Evolutionary conservation across 1,140 invertebrate species (phyloP), one percentile per base, ranked within the genome.

Genomic region (Acyrthosiphon pisum): DNA sequence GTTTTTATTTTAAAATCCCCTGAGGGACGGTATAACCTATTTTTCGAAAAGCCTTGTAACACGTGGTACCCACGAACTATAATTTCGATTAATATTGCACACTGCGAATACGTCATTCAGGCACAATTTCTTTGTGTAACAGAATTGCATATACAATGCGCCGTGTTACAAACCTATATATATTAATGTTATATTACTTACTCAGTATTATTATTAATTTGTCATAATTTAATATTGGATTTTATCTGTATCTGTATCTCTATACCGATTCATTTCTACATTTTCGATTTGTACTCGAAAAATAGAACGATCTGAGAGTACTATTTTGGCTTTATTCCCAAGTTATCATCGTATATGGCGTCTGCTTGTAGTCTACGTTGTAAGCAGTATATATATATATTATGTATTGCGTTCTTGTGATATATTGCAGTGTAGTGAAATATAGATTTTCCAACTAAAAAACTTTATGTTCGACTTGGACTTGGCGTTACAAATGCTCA

Each of bases 261-360:
- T 76, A 14, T n/a, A 18, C 14, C 6, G 4, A 0, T n/a, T 76
- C 30, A 2, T 20, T 76, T 18, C 14, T 35, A n/a, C 30, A n/a
- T 76, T 76, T 76, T n/a, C 30, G 14, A n/a, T 76, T 76, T n/a
- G n/a, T 20, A n/a, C 30, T n/a, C 14, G n/a, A 76, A n/a, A 76
- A 76, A 76, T 76, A 76, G n/a, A 76, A 76, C 60, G 14, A 18
- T 7, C 14, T 30, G n/a, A 76, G 14, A 76, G 60, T 76, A 76
- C n/a, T 76, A 6, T n/a, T 76, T 76, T 76, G 60, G 30, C 60
- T 76, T 76, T n/a, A 76, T 76, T 76, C 60, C 60, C 60, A 76
- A 76, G 60, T 76, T 76, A 76, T 76, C 60, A 76, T 76, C 60
- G 30, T n/a, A 76, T 76, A 76, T 76, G 60, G 60, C 30, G 60